Evolutionary conservation across 1,140 invertebrate species (phyloP).

Genomic region (Euwallacea similis): DNA sequence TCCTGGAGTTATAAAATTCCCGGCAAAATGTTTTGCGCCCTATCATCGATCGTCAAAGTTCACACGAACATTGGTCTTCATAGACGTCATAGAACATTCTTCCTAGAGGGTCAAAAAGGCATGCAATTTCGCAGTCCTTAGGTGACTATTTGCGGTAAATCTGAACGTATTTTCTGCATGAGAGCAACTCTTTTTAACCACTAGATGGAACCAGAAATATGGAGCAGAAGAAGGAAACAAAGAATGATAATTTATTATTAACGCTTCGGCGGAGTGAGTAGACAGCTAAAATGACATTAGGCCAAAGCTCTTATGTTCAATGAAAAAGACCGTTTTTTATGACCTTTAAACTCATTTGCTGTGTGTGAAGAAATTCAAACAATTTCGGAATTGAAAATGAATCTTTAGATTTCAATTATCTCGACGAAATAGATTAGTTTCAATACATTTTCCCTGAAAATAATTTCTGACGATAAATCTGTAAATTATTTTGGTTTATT

Average conservation of each 20-base stretch:
- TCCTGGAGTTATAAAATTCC: conserved; percentile 12
- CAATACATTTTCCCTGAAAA: no score
- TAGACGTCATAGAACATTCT: conserved; percentile 4
- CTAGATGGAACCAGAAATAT: conserved; percentile 5
- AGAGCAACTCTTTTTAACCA: conserved; percentile 21
- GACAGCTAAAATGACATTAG: no score
- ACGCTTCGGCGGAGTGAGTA: background rate
- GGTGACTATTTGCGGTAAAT: conserved; percentile 32
- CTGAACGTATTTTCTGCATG: conserved; percentile 28
- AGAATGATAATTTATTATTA: conserved; percentile 26
- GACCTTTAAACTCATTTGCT: no score
- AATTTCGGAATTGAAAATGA: no score
- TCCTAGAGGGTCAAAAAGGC: conserved; percentile 22
- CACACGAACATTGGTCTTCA: conserved; percentile 4
- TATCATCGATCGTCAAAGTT: conserved; percentile 18
- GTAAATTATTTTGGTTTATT: no score
- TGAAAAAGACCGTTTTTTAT: no score
- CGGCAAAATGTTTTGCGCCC: conserved; percentile 10
- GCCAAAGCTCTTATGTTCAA: no score
- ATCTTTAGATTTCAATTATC: no score
- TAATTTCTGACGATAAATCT: no score
- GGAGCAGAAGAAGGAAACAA: conserved; percentile 10
- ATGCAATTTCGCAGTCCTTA: conserved; percentile 23
- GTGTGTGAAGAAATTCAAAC: no score
- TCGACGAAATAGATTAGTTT: no score